Conservation (phyloP, 2,113 vertebrate species). For the Egretta garzetta region DNA sequence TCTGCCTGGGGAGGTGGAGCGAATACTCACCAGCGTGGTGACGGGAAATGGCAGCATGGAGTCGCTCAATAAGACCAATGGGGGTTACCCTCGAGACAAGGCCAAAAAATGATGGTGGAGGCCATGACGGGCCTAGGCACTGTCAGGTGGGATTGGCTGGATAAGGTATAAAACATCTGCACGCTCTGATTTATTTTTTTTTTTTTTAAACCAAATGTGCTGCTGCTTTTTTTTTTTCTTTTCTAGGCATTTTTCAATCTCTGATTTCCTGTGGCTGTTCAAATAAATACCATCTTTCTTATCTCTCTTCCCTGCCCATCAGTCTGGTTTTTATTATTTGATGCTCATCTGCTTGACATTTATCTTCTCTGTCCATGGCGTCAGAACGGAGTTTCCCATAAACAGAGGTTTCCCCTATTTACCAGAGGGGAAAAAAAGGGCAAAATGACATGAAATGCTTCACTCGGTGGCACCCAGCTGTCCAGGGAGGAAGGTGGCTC, state of each 20-base stretch:
- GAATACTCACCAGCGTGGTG: constrained; percentile 66
- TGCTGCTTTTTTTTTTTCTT: constrained; percentile 15
- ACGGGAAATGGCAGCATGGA: constrained; percentile 74
- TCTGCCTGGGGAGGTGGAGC: constrained; percentile 73
- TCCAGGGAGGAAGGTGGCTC: neutral
- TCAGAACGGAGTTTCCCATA: neutral
- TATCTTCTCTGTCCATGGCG: fast-evolving
- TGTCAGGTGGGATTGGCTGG: neutral
- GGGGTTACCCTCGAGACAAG: constrained; percentile 77
- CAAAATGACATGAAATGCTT: neutral
- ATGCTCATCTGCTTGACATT: neutral
- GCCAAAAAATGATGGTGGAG: constrained; percentile 71
- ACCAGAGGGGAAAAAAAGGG: neutral
- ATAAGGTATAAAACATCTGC: neutral
- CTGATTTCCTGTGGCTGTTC: constrained; percentile 44
- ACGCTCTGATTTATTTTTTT: neutral
- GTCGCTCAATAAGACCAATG: constrained; percentile 86
- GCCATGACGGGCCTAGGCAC: neutral
- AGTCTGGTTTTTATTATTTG: neutral
- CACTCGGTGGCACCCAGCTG: neutral
- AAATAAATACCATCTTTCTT: constrained; percentile 71
- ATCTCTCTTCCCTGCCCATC: constrained; percentile 38
- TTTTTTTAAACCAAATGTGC: neutral
- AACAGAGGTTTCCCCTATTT: neutral
- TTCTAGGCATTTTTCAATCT: constrained; percentile 45